Evolutionary conservation across 1,140 invertebrate genomes (phyloP).

Genomic region (Dendrolimus punctatus): DNA sequence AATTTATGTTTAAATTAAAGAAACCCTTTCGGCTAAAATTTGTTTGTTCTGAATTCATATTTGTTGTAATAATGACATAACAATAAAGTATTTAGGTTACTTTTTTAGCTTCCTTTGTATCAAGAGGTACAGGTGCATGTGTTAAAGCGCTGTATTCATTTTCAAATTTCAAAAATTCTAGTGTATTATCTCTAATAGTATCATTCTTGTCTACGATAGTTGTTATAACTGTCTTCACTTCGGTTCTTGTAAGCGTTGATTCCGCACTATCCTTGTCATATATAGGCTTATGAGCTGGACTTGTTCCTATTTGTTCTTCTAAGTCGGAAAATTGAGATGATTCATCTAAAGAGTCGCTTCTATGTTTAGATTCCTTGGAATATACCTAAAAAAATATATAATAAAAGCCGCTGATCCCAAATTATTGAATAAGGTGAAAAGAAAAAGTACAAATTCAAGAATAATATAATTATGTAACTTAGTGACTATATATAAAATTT

Average conservation of each 20-base stretch:
- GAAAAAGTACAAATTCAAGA: too few species aligned
- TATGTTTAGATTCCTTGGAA: constrained; percentile 57
- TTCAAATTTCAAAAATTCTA: constrained; percentile 57
- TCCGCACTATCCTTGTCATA: constrained; percentile 30
- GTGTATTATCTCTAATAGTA: constrained; percentile 28
- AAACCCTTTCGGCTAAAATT: too few species aligned
- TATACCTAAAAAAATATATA: constrained; percentile 38
- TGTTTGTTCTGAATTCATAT: not conserved
- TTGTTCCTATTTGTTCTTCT: constrained; percentile 65
- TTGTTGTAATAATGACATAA: constrained; percentile 3
- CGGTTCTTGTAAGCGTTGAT: constrained; percentile 13
- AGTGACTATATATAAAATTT: too few species aligned
- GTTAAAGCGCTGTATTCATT: constrained; percentile 45
- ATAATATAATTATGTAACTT: not conserved
- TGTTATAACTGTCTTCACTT: constrained; percentile 22
- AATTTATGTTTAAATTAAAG: too few species aligned
- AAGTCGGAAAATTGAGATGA: constrained; percentile 70
- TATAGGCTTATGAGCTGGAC: constrained; percentile 44
- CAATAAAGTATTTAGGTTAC: constrained; percentile 17
- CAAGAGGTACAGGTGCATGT: constrained; percentile 14
- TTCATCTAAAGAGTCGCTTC: constrained; percentile 69
- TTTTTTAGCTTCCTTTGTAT: constrained; percentile 32
- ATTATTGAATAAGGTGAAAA: too few species aligned
- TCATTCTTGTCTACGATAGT: constrained; percentile 17
- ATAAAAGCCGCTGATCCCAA: too few species aligned